Conservation (phyloP, 2,113 vertebrate species). For the Callorhinus ursinus region DNA sequence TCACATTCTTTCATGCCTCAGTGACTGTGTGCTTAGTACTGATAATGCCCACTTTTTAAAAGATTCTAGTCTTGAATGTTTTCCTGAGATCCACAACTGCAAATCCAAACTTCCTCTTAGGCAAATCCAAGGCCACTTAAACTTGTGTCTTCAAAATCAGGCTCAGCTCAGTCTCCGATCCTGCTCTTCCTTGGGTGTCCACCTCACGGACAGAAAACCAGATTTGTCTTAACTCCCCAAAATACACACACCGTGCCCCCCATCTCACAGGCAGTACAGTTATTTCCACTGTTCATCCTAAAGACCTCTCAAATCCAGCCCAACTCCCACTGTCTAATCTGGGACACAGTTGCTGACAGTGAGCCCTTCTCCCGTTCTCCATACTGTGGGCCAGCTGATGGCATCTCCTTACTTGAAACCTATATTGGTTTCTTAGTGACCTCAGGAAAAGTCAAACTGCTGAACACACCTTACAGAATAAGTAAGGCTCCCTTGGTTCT, state of each 20-base stretch:
- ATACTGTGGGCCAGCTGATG: not conserved
- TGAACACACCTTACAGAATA: not conserved
- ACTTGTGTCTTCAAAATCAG: not conserved
- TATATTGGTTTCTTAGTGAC: not conserved
- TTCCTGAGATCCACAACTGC: not conserved
- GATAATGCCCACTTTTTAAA: not conserved
- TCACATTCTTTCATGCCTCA: not conserved
- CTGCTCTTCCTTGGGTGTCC: not conserved
- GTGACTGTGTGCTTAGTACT: not conserved
- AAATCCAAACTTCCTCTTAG: not conserved
- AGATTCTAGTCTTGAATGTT: not conserved
- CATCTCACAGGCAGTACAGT: accelerated
- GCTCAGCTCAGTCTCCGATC: accelerated
- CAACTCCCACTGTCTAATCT: accelerated
- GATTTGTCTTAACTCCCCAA: not conserved
- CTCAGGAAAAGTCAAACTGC: not conserved
- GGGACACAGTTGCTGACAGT: not conserved
- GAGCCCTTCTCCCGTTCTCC: not conserved
- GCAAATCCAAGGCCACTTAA: not conserved
- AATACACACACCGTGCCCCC: accelerated
- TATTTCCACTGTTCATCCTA: not conserved
- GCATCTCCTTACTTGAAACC: not conserved
- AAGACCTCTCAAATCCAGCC: accelerated
- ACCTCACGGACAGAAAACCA: not conserved
- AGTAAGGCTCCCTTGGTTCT: not conserved